A percentile compares a stretch with the other conserved stretches of the same genome.
phyloP scores from a whole-genome alignment of 1,140 invertebrate genomes.

The Rhyacophila brunnea region DNA sequence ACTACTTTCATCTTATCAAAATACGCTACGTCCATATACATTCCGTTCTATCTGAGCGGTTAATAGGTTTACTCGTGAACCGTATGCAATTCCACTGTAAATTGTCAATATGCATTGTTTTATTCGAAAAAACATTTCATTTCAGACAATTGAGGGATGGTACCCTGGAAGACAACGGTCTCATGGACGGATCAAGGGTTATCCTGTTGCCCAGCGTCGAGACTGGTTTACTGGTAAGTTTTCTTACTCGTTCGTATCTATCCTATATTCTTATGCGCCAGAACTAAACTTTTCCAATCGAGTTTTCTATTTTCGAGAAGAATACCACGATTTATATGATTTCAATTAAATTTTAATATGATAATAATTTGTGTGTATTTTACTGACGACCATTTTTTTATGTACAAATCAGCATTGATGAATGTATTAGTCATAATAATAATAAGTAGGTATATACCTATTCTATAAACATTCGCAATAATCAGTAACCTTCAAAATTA shows the following conservation, averaged over 20 bases:
- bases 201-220: conserved; percentile 90
- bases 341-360: no score
- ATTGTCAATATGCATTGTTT: not conserved
- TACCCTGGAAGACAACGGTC: conserved; percentile 79
- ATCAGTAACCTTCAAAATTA: no score
- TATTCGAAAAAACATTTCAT: conserved; percentile 38
- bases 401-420: no score
- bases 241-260: not conserved
- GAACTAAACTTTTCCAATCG: no score
- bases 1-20: conserved; percentile 1
- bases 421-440: no score
- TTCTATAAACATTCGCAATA: no score
- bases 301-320: no score
- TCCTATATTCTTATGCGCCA: no score
- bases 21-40: conserved; percentile 10
- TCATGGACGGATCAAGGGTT: conserved; percentile 83
- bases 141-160: conserved; percentile 86
- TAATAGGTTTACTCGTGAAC: not conserved
- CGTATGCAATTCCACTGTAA: not conserved
- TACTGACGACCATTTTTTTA: no score
- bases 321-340: no score
- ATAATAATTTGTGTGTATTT: no score
- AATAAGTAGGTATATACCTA: no score
- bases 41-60: conserved; percentile 8
- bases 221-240: conserved; percentile 88